phyloP scores from a whole-genome alignment of 2,113 vertebrate species.

The Pituophis catenifer region DNA sequence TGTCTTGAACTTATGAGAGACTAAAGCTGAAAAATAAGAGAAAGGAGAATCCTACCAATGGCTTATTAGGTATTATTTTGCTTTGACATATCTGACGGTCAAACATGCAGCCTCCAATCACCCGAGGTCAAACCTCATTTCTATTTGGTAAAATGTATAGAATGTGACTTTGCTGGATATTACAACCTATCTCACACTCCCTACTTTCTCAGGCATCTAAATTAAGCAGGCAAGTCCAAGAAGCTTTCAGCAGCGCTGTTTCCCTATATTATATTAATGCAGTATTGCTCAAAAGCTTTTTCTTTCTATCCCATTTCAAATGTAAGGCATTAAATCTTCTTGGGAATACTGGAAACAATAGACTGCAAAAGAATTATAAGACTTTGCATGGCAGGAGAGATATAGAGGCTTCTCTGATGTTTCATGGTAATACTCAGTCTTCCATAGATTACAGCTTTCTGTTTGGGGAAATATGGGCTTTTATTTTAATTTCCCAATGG shows the following conservation, averaged over 20 bases:
- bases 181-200: constrained; percentile 33
- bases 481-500: constrained; percentile 61
- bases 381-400: not conserved
- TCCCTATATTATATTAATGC: constrained; percentile 18
- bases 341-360: not conserved
- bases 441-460: not conserved
- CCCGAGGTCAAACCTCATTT: constrained; percentile 59
- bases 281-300: not conserved
- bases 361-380: not conserved
- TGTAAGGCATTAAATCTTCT: not conserved
- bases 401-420: not conserved
- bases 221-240: constrained; percentile 36
- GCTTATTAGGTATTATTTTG: constrained; percentile 51
- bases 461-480: not conserved
- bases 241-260: not conserved
- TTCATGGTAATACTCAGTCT: not conserved
- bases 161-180: constrained; percentile 41
- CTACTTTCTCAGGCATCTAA: constrained; percentile 41
- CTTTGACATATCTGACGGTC: constrained; percentile 50
- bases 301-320: not conserved
- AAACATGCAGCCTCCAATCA: constrained; percentile 35
- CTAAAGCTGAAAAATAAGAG: not conserved
- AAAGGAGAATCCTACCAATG: constrained; percentile 38
- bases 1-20: not conserved
- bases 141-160: constrained; percentile 48